Conservation (phyloP, 2,797 vertebrate genomes). For the Telmatherina bonti region DNA sequence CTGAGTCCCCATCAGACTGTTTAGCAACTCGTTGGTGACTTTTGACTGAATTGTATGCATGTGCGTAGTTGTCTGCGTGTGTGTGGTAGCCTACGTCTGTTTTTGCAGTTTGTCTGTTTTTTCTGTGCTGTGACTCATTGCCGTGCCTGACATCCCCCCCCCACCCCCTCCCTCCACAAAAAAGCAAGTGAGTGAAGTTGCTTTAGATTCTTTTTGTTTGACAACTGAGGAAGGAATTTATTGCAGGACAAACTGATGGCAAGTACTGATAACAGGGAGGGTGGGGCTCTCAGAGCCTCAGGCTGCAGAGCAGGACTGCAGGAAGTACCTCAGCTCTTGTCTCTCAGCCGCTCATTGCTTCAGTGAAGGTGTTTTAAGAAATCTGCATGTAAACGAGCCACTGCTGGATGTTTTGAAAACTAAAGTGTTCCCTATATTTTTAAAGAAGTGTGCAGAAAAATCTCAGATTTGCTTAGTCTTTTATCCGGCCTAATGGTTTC, state of each 20-base stretch:
- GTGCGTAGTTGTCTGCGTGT: background rate
- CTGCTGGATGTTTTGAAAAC: conserved; percentile 34
- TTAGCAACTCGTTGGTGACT: conserved; percentile 71
- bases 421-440: conserved; percentile 29
- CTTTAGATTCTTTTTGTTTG: background rate
- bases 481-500: conserved; percentile 40
- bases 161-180: conserved; percentile 14
- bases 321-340: conserved; percentile 40
- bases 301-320: conserved; percentile 18
- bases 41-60: conserved; percentile 59
- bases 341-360: conserved; percentile 6
- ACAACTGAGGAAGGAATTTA: conserved; percentile 40
- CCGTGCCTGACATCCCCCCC: conserved; percentile 13
- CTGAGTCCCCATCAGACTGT: conserved; percentile 53
- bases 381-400: conserved; percentile 18
- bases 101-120: conserved; percentile 43
- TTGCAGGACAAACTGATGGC: conserved; percentile 47
- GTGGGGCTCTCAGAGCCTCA: conserved; percentile 36
- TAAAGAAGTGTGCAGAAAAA: conserved; percentile 38
- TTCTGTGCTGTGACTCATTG: conserved; percentile 64
- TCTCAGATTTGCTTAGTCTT: conserved; percentile 49
- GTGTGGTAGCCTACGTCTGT: conserved; percentile 23
- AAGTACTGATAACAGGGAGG: conserved; percentile 48
- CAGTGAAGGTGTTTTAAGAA: conserved; percentile 9
- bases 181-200: conserved; percentile 18